Evolutionary conservation across 2,113 vertebrate genomes (phyloP).

Genomic region (Eublepharis macularius): DNA sequence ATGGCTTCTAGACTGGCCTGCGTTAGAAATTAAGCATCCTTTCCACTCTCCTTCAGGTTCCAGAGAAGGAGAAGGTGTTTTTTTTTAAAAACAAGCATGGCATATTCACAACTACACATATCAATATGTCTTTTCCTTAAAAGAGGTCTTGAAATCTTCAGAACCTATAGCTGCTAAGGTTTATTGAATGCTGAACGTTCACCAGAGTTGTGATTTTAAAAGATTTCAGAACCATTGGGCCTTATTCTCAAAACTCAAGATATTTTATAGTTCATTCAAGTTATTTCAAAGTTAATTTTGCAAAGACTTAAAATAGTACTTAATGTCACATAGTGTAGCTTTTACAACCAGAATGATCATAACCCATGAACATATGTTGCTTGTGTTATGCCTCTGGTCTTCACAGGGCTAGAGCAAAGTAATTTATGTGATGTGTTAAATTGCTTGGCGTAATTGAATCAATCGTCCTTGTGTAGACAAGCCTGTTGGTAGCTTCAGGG

Average conservation of each 20-base stretch:
- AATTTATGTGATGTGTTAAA: slow-evolving; percentile 7
- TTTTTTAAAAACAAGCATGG: background rate
- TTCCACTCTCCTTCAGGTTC: background rate
- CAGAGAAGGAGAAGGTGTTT: background rate
- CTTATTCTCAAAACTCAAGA: background rate
- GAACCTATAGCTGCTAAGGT: background rate
- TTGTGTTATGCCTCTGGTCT: background rate
- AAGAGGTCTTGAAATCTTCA: background rate
- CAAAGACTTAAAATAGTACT: slow-evolving; percentile 6
- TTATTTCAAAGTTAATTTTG: background rate
- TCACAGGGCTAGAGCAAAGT: background rate
- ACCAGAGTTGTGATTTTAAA: accelerated
- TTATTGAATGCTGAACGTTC: background rate
- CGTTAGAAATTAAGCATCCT: background rate
- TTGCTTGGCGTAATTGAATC: slow-evolving; percentile 5
- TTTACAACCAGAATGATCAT: background rate
- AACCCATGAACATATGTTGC: background rate
- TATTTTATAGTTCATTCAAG: background rate
- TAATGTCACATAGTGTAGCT: background rate
- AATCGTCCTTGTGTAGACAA: slow-evolving; percentile 15
- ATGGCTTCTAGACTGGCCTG: no score
- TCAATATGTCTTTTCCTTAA: background rate
- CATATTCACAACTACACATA: background rate
- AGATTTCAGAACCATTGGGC: background rate
- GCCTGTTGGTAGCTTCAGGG: background rate